phyloP scores from a whole-genome alignment of 1,140 invertebrate genomes.

The Brachionus plicatilis region DNA sequence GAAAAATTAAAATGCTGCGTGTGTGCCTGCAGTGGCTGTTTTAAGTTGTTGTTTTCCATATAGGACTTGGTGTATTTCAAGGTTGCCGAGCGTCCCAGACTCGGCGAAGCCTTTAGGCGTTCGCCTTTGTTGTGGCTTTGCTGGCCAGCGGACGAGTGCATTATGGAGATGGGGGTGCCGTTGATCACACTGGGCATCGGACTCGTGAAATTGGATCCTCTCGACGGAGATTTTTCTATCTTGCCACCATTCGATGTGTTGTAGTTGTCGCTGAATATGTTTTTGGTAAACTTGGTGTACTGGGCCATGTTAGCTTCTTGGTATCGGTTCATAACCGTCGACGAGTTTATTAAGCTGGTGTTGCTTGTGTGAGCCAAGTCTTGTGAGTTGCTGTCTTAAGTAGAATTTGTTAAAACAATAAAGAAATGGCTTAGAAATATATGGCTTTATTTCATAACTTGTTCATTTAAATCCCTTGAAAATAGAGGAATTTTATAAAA shows the following conservation, averaged over 20 bases:
- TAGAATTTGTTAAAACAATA: not conserved
- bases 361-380: conserved; percentile 1
- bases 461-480: not conserved
- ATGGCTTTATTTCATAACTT: not conserved
- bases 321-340: not conserved
- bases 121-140: not conserved
- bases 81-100: conserved; percentile 5
- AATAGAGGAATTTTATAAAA: not conserved
- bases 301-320: conserved; percentile 22
- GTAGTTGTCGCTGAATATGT: conserved; percentile 11
- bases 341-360: conserved; percentile 16
- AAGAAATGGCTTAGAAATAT: not conserved
- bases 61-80: conserved; percentile 23
- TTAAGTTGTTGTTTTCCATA: conserved; percentile 14
- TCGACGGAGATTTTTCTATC: not conserved
- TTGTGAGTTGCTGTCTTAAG: not conserved
- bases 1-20: conserved; percentile 19
- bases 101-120: not conserved
- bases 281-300: conserved; percentile 22
- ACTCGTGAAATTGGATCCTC: not conserved
- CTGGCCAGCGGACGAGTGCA: not conserved
- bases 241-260: not conserved
- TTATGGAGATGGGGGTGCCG: not conserved
- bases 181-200: conserved; percentile 13
- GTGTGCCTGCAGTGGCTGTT: not conserved